A percentile compares a stretch with the other conserved stretches of the same genome.
Evolutionary conservation across 2,888 invertebrate genomes (phyloP).

Genomic region (Nemotelus nigrinus): DNA sequence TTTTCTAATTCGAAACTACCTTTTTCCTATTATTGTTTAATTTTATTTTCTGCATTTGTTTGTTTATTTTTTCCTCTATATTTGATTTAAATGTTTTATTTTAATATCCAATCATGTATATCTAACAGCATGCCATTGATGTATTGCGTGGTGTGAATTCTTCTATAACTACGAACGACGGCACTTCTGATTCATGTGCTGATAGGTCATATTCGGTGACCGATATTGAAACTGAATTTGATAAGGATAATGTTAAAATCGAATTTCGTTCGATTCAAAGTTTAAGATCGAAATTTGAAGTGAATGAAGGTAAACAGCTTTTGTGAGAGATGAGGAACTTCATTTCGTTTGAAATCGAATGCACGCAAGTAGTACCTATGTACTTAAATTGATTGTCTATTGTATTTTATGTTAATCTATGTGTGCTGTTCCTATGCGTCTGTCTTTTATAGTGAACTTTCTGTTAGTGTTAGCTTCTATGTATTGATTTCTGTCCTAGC

Average conservation of each 20-base stretch:
- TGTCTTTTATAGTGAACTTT: too few species aligned
- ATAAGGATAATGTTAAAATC: neutral
- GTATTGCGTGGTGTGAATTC: conserved; percentile 40
- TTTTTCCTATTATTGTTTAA: conserved; percentile 8
- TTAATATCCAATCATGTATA: conserved; percentile 13
- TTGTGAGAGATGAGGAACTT: neutral
- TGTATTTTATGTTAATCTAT: too few species aligned
- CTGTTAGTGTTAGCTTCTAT: too few species aligned
- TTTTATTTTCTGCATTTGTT: conserved; percentile 6
- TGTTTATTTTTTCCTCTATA: conserved; percentile 2
- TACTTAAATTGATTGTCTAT: too few species aligned
- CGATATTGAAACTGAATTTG: conserved; percentile 4
- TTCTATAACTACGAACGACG: conserved; percentile 20
- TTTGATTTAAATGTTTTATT: neutral
- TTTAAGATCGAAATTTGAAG: neutral
- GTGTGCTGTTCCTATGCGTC: too few species aligned
- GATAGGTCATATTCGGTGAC: neutral
- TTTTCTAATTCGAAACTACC: neutral
- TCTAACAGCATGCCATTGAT: conserved; percentile 49
- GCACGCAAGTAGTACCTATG: neutral
- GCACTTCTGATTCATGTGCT: neutral
- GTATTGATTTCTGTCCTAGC: too few species aligned
- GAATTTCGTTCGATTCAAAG: neutral
- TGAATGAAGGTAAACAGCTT: conserved; percentile 23
- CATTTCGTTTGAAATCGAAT: neutral